phyloP scores from a whole-genome alignment of 2,797 vertebrate species.

The Gorsachius magnificus region DNA sequence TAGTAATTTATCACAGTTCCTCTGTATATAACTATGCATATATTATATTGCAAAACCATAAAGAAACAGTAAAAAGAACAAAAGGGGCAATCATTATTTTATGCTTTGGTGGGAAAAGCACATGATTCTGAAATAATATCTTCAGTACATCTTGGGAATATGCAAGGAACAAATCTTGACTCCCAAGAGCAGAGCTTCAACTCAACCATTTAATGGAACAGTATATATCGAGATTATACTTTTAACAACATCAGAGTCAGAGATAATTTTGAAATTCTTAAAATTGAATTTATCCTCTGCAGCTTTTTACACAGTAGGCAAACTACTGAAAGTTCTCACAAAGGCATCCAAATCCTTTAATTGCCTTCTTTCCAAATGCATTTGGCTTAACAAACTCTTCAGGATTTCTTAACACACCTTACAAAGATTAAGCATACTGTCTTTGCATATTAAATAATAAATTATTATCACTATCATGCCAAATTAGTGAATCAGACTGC shows the following conservation, averaged over 20 bases:
- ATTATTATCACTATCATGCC: not conserved
- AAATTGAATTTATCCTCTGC: not conserved
- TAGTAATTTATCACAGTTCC: not conserved
- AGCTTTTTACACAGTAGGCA: not conserved
- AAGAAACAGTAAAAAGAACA: not conserved
- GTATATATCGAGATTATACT: not conserved
- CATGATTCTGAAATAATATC: not conserved
- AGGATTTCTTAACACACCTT: constrained; percentile 19
- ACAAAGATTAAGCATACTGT: not conserved
- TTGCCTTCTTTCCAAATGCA: not conserved
- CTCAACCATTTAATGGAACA: not conserved
- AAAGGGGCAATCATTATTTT: not conserved
- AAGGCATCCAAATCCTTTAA: constrained; percentile 23
- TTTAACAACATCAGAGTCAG: not conserved
- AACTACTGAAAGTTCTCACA: not conserved
- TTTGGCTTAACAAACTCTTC: constrained; percentile 18
- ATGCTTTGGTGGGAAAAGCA: not conserved
- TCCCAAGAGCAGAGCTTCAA: not conserved
- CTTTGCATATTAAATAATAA: constrained; percentile 35
- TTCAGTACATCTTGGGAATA: not conserved
- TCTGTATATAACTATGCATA: not conserved
- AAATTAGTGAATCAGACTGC: not conserved
- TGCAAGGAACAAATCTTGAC: not conserved
- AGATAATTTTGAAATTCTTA: not conserved
- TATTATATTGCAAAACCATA: not conserved